Evolutionary conservation across 2,888 invertebrate genomes (phyloP), one percentile per base, ranked within the genome.

Genomic region (Erebia epiphron): DNA sequence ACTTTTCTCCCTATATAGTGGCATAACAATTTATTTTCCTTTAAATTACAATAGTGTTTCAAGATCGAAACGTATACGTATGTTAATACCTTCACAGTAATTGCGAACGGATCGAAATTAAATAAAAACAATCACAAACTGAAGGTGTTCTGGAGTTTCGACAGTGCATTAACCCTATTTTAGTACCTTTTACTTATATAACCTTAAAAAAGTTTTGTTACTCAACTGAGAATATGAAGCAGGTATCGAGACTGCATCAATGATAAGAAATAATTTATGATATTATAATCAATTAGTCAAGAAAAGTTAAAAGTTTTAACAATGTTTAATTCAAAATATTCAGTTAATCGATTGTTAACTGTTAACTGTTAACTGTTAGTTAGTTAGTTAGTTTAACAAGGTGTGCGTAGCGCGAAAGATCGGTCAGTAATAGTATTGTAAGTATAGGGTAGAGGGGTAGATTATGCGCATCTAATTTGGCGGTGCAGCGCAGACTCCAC

Each of bases 401-500:
- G 77, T 74, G 75, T 73, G 76, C 67, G 71, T 60, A 72, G 68
- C 69, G 72, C 64, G 68, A 69, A 75, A 67, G 65, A 52, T 70
- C 67, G 71, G 72, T 74, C 73, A 76, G 75, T 74, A 75, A 75
- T 75, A 74, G 74, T 75, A 70, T 74, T 68, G 73, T 70, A 70
- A 73, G 75, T 73, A 76, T 78, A 81, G 80, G 77, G 75, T n/a
- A 18, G 56, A 26, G 26, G 78, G 77, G 77, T 73, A 80, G 86
- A 90, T 89, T 91, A 92, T 92, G 92, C 89, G 91, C 92, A 92
- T 93, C 88, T 90, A 84, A 90, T 92, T 91, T 90, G 86, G 87
- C 81, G 79, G 78, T 73, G 80, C 74, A 77, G 79, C 79, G 78
- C 79, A 77, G 77, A 77, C 81, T 83, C 86, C 78, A 85, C 82